Conservation (phyloP, 2,797 vertebrate species). For the Liparis tanakae region DNA sequence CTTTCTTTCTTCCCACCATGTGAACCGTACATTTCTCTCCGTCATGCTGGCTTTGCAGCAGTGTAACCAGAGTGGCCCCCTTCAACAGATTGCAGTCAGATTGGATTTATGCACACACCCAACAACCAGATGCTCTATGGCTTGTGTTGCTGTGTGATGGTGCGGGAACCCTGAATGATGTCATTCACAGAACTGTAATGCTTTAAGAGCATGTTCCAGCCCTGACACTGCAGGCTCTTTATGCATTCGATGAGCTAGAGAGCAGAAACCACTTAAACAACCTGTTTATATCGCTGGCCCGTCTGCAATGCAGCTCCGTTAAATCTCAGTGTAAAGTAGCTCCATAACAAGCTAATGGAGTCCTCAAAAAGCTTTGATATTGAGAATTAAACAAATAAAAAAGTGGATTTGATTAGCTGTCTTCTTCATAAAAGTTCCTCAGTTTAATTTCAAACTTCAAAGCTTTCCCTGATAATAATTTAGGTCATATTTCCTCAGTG, state of each 20-base stretch:
- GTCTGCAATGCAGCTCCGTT: conserved; percentile 1
- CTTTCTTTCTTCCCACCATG: neutral
- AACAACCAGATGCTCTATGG: conserved; percentile 47
- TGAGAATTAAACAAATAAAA: conserved; percentile 62
- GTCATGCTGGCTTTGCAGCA: conserved; percentile 15
- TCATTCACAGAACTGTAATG: conserved; percentile 27
- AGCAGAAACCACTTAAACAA: conserved; percentile 19
- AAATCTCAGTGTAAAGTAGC: conserved; percentile 32
- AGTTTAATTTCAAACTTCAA: conserved; percentile 85
- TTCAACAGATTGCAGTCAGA: conserved; percentile 40
- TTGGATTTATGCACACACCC: conserved; percentile 36
- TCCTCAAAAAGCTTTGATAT: conserved; percentile 66
- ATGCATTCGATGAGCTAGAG: neutral
- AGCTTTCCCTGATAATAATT: conserved; percentile 81
- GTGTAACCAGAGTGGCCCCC: conserved; percentile 8
- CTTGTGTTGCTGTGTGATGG: conserved; percentile 40
- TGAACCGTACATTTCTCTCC: neutral
- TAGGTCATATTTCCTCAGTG: conserved; percentile 84
- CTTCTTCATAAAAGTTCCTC: conserved; percentile 67
- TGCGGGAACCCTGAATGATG: conserved; percentile 33
- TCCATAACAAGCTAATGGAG: conserved; percentile 57
- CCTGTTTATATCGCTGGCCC: conserved; percentile 14
- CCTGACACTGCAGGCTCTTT: conserved; percentile 16
- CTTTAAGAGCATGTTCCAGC: conserved; percentile 31
- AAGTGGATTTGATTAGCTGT: conserved; percentile 43